Base-by-base conservation (phyloP, 2,888 invertebrate genomes). In the Cantharis flavilabris region DNA sequence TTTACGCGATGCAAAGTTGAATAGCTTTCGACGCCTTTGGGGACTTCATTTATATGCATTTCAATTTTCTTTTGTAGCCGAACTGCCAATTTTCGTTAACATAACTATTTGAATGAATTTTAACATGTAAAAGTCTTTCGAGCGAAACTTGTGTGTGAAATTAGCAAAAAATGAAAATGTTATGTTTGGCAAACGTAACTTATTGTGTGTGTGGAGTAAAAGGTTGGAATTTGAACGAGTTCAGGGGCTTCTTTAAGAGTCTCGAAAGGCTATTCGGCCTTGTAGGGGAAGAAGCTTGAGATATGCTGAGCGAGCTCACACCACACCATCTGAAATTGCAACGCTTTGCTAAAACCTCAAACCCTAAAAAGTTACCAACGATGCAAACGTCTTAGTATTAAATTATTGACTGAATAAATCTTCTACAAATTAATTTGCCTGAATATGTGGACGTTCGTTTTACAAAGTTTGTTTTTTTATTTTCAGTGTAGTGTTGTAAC, bases 41-140 rank as follows among this genome's bases (percentile, higher is more conserved):
- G 73, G 76, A 76, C 79, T 79, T 81, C 81, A 80, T 81, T 81
- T 80, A 79, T 81, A 81, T 81, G 80, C 81, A 80, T 81, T 81
- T 79, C 81, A 81, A 81, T 81, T 78, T 81, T 76, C 80, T 75
- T 78, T 78, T 79, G 76, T 74, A 72, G 76, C 64, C 67, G 76
- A 79, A 76, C 76, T 76, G 71, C 69, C 73, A 76, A 78, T 69
- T 79, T 79, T 76, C 76, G 76, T 78, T 73, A 71, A 65, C 73
- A 76, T 78, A 76, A 70, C 79, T 76, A 76, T 73, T 76, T 70
- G 75, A 78, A 75, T 62, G 73, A 72, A 71, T 70, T 73, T 78
- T 75, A 73, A 72, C 69, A 73, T 71, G 70, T 33, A 49, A 49
- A 49, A 49, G 49, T 49, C 4, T n/a, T n/a, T n/a, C 49, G 5